Base-by-base conservation (phyloP, 2,113 vertebrate species). In the Tretioscincus oriximinensis region DNA sequence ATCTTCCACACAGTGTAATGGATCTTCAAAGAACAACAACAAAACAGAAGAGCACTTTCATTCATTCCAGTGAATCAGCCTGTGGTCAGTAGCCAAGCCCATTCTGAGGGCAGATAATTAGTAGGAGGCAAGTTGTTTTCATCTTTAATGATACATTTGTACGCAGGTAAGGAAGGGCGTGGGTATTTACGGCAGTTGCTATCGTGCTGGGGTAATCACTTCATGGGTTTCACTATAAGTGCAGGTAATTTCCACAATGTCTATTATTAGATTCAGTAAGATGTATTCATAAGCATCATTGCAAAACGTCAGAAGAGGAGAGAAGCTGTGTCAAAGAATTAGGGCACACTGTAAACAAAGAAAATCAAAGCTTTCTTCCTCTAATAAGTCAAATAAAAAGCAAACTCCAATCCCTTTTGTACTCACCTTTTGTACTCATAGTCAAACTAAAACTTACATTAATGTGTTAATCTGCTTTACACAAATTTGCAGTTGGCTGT, bases 11-110 rank as follows among this genome's bases (percentile, higher is more conserved):
- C 24, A 58, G 41, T 22, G 61, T 2, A 0, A 41, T 26, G 54
- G 81, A 80, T 73, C 35, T 64, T 80, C 80, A 66, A 82, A 85
- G 84, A 67, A 83, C 83, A 87, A 88, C 81, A 87, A 68, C 35
- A 54, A 70, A 68, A 63, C 22, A 68, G 51, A 16, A 82, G 92
- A 85, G 80, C 83, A 93, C 93, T 95, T 95, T 94, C 93, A 67
- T 95, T 91, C 49, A 73, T 78, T 76, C 24, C 0, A 9, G 75
- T 96, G 93, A 95, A 85, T 95, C 90, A 93, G 78, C 76, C 73
- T 65, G 63, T 0, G 3, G 60, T 85, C 49, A 47, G 81, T 0
- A 1, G 86, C 81, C 73, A 76, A 76, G 76, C 73, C 85, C 84
- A 80, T 9, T 11, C 41, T 76, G 71, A 84, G 35, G 66, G 64